Percentiles rank a stretch among this genome's conserved stretches.
Evolutionary conservation across 2,797 vertebrate genomes (phyloP).

Genomic region (Sebastes cheni): DNA sequence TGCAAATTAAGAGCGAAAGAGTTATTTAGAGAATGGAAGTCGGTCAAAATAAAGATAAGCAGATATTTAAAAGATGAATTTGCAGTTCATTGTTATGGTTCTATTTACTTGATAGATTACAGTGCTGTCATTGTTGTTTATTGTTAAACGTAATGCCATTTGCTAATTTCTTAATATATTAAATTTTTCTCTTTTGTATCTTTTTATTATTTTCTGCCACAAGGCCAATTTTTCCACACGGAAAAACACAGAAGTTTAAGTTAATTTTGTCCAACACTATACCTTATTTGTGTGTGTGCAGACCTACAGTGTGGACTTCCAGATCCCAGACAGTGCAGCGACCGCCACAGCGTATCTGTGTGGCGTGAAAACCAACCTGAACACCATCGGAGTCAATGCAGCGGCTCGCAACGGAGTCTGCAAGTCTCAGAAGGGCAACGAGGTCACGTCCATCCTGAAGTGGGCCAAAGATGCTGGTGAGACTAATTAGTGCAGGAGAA

Average conservation of each 20-base stretch:
- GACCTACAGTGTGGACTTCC: conserved; percentile 85
- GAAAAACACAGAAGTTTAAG: neutral
- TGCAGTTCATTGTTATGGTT: too few species aligned
- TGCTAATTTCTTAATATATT: neutral
- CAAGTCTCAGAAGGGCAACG: conserved; percentile 80
- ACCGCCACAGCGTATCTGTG: conserved; percentile 84
- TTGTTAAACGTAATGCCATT: neutral
- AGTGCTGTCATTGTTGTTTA: too few species aligned
- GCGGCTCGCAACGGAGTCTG: conserved; percentile 80
- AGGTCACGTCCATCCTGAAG: conserved; percentile 84
- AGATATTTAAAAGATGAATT: too few species aligned
- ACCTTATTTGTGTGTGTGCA: conserved; percentile 36
- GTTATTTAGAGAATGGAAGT: neutral
- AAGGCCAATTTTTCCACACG: neutral
- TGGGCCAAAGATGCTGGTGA: conserved; percentile 85
- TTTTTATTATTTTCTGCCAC: neutral
- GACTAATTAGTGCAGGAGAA: neutral
- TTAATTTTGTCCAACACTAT: neutral
- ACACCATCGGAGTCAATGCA: conserved; percentile 77
- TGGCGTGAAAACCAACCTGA: conserved; percentile 85
- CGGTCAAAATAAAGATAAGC: too few species aligned
- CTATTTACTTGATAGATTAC: too few species aligned
- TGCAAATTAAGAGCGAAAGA: neutral
- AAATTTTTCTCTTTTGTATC: fast-evolving
- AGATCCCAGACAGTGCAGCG: conserved; percentile 83